Evolutionary conservation across 2,797 vertebrate species (phyloP), one percentile per base, ranked within the genome.

Genomic region (Ctenopoma multispine): DNA sequence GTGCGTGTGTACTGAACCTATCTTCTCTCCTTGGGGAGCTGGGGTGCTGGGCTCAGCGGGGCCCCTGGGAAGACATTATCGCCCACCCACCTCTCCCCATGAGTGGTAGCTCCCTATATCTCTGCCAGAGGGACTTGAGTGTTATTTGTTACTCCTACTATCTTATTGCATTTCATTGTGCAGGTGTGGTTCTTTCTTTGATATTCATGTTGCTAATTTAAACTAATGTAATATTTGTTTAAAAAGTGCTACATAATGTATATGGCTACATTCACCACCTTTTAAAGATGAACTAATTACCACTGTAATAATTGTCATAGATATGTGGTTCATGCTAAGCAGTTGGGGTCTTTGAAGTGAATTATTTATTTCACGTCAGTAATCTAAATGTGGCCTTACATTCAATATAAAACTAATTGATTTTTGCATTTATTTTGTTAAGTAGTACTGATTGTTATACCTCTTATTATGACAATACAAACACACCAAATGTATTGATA

Each of bases 61-160:
- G 88, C 90, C 87, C 87, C 58, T 75, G 90, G 90, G 87, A 93
- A 71, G 80, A 90, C 88, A 93, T 93, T 91, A 90, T 80, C 55
- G 80, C 90, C 89, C 92, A 90, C 89, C 88, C 85, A 89, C 65
- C 69, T 75, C 81, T 91, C 84, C 89, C 87, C 83, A 69, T 63
- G 83, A 83, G 81, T 34, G 78, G 70, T 17, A 64, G 69, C 72
- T 87, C 60, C 77, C 87, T 80, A 17, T 74, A 86, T 81, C 82
- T 76, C 80, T 76, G 77, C 85, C 71, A 69, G 51, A 69, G 72
- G 63, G 66, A 65, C 87, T 80, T 75, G 68, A 87, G 83, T 87
- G 83, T 85, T 74, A 88, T 93, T 91, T 92, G 80, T 93, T 88
- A 87, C 80, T 75, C 63, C 64, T 50, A 63, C 58, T 80, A 77